These are phyloP conservation scores for Meiosimyza platycephala DNA, from an alignment of 2,888 invertebrate genomes.

Conservation along the genomic window DNA sequence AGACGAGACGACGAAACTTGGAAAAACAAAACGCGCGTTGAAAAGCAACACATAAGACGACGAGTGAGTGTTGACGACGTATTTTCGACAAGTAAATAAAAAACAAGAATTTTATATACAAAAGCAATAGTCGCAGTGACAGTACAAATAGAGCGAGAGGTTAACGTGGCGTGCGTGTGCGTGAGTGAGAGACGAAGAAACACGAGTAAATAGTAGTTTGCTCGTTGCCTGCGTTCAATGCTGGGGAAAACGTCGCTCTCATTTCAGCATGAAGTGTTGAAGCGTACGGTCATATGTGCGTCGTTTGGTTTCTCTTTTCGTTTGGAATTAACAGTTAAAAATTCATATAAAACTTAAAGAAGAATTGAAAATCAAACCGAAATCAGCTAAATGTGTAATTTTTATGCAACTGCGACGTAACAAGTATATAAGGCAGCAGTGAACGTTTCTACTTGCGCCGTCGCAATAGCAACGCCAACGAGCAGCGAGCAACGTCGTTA, in stretches of 20 bases:
- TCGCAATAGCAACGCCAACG: slow-evolving; percentile 37
- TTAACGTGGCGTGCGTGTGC: slow-evolving; percentile 17
- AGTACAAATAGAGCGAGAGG: slow-evolving; percentile 30
- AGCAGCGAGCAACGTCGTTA: not conserved
- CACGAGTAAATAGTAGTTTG: slow-evolving; percentile 38
- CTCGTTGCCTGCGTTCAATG: slow-evolving; percentile 17
- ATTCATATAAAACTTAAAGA: no score
- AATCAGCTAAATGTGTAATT: no score
- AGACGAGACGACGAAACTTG: slow-evolving; percentile 3
- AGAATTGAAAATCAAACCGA: no score
- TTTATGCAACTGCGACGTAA: no score
- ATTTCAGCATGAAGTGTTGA: slow-evolving; percentile 48
- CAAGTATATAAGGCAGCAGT: not conserved
- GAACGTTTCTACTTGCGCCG: slow-evolving; percentile 29
- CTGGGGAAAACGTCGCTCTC: slow-evolving; percentile 26
- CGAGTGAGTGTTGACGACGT: not conserved
- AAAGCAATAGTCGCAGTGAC: not conserved
- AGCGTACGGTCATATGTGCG: slow-evolving; percentile 37
- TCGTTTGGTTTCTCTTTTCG: not conserved
- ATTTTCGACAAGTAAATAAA: slow-evolving; percentile 6
- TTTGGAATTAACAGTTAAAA: no score
- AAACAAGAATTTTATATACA: not conserved
- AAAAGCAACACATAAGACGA: not conserved
- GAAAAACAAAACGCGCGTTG: not conserved
- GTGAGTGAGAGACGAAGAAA: slow-evolving; percentile 30